Percentiles rank a stretch among this genome's conserved stretches.
Conservation (phyloP, 2,113 vertebrate species). For the Taxidea taxus region DNA sequence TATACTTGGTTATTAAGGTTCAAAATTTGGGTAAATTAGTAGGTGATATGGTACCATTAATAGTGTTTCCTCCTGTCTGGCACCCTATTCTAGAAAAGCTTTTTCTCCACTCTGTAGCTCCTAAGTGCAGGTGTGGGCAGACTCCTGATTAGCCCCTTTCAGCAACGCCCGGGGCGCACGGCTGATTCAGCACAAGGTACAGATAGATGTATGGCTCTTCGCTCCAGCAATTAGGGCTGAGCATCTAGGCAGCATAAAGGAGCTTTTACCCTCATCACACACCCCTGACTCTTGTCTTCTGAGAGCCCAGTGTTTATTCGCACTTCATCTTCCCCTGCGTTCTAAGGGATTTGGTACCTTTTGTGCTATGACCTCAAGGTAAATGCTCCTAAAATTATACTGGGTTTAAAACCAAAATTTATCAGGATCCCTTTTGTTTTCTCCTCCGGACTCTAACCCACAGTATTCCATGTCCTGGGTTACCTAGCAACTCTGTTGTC, state of each 20-base stretch:
- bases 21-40: neutral
- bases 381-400: neutral
- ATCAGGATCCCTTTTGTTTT: neutral
- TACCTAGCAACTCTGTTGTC: conserved; percentile 18
- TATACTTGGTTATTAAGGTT: neutral
- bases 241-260: neutral
- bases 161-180: neutral
- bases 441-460: neutral
- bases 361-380: neutral
- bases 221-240: neutral
- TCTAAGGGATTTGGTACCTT: conserved; percentile 7
- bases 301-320: neutral
- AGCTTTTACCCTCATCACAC: neutral
- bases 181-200: neutral
- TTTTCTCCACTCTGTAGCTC: neutral
- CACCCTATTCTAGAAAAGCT: neutral
- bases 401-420: neutral
- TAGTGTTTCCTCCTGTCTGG: neutral
- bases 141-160: neutral
- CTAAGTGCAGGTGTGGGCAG: neutral
- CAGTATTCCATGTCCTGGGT: neutral
- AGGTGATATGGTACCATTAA: neutral
- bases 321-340: rapidly evolving
- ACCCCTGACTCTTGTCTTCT: neutral
- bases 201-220: rapidly evolving